phyloP scores from a whole-genome alignment of 2,888 invertebrate species.

The Lapara coniferarum region DNA sequence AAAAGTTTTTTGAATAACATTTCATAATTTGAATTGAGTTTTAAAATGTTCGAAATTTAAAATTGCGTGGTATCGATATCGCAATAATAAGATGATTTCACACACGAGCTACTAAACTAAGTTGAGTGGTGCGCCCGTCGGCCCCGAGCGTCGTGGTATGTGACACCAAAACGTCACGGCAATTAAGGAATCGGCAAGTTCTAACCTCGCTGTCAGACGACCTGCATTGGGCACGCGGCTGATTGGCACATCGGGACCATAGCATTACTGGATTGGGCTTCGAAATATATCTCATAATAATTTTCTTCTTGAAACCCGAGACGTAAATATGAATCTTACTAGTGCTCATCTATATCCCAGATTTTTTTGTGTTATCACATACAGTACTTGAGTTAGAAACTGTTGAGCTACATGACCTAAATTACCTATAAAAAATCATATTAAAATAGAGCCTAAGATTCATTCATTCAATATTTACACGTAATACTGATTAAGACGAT shows the following conservation, averaged over 20 bases:
- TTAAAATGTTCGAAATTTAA: neutral
- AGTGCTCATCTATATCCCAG: no score
- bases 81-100: constrained; percentile 21
- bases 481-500: no score
- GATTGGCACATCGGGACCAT: constrained; percentile 64
- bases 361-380: no score
- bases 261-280: constrained; percentile 40
- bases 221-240: constrained; percentile 73
- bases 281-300: neutral
- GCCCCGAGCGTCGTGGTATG: constrained; percentile 60
- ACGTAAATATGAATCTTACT: no score
- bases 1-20: neutral
- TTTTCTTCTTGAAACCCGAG: no score
- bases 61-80: constrained; percentile 10
- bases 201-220: constrained; percentile 78
- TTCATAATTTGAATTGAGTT: neutral
- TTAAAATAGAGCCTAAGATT: no score
- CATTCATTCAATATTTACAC: no score
- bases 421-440: no score
- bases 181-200: constrained; percentile 84
- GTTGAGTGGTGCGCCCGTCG: constrained; percentile 11
- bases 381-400: no score
- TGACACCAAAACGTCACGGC: constrained; percentile 83
- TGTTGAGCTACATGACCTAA: no score
- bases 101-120: constrained; percentile 24